Conservation (phyloP, 2,888 invertebrate genomes). For the Tinea semifulvella region DNA sequence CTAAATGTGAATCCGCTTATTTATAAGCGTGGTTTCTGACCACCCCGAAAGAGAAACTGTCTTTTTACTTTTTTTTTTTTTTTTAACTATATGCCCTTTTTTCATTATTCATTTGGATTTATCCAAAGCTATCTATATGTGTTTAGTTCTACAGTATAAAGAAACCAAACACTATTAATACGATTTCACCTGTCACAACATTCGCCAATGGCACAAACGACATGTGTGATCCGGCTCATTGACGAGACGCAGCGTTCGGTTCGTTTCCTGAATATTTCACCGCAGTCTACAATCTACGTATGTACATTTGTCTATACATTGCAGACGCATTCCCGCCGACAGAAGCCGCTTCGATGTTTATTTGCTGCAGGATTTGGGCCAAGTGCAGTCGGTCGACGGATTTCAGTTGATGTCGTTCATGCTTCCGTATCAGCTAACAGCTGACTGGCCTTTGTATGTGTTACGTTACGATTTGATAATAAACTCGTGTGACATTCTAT, state of each 20-base stretch:
- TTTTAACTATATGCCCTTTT: too few species aligned
- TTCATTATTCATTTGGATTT: too few species aligned
- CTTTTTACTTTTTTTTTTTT: too few species aligned
- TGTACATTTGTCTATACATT: constrained; percentile 4
- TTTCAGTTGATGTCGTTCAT: constrained; percentile 11
- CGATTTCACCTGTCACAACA: neutral
- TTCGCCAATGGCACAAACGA: neutral
- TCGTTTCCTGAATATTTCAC: constrained; percentile 2
- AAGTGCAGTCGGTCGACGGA: constrained; percentile 49
- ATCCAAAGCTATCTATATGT: too few species aligned
- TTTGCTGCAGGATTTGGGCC: constrained; percentile 52
- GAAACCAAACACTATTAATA: too few species aligned
- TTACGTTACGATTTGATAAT: constrained; percentile 3
- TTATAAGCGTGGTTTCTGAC: too few species aligned
- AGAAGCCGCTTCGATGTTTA: constrained; percentile 32
- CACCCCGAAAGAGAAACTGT: too few species aligned
- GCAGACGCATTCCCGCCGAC: constrained; percentile 10
- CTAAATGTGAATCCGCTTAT: too few species aligned
- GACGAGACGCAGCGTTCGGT: neutral
- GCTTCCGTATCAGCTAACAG: constrained; percentile 12
- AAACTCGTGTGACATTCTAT: constrained; percentile 1
- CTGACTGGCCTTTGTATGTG: constrained; percentile 10
- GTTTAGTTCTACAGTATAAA: too few species aligned
- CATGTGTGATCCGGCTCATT: constrained; percentile 4
- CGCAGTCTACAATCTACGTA: constrained; percentile 1